These are phyloP conservation scores for Grapholita molesta DNA, from an alignment of 1,140 invertebrate species.

Conservation along the genomic window DNA sequence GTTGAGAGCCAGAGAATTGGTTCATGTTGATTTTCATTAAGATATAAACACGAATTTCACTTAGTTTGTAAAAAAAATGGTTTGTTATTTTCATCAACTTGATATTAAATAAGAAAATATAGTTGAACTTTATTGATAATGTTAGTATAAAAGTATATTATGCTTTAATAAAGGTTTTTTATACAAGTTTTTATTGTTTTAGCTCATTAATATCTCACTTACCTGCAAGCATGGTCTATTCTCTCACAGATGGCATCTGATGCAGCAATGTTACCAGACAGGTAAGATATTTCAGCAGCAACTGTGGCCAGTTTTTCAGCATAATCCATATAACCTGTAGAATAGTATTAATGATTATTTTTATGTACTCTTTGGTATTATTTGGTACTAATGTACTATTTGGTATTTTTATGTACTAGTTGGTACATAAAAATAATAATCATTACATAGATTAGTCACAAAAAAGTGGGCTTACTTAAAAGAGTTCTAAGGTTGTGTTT, in stretches of 20 bases:
- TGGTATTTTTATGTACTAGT: too few relatives aligned
- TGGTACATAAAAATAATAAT: neutral
- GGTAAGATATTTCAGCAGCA: constrained; percentile 74
- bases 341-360: too few relatives aligned
- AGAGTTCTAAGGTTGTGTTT: constrained; percentile 66
- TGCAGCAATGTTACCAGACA: constrained; percentile 69
- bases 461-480: constrained; percentile 50
- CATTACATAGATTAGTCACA: neutral
- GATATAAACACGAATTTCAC: constrained; percentile 24
- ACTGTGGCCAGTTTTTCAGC: constrained; percentile 72
- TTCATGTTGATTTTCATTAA: constrained; percentile 39
- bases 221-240: constrained; percentile 70
- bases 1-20: constrained; percentile 35
- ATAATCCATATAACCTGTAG: constrained; percentile 74
- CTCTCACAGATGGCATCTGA: constrained; percentile 75
- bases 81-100: constrained; percentile 31
- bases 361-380: too few relatives aligned
- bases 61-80: constrained; percentile 20
- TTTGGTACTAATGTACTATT: too few relatives aligned
- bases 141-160: constrained; percentile 39
- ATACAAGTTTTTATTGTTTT: constrained; percentile 26
- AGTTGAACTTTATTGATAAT: constrained; percentile 16
- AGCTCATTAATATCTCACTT: constrained; percentile 24
- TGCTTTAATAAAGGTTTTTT: constrained; percentile 62
- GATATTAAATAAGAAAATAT: constrained; percentile 12